Base-by-base conservation (phyloP, 1,140 invertebrate genomes). In the Anastrepha ludens region DNA sequence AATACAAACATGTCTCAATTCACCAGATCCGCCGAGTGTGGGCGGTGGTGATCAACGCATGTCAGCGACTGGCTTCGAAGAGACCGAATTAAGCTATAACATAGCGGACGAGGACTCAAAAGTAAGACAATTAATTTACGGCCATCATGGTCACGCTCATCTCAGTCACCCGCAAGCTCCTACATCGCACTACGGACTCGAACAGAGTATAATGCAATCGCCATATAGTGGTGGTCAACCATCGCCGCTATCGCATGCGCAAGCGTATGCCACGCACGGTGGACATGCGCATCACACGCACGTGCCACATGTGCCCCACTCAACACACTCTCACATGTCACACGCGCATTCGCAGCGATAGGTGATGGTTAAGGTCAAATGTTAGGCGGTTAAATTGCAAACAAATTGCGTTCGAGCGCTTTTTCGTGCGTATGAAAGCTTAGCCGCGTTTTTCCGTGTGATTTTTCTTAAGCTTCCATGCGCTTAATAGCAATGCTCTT, bases 1-100 rank as follows among this genome's bases (percentile, higher is more conserved):
- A 78, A 99, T 99, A 91, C 99, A 99, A 94, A 99, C 98, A 86
- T 99, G 99, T 94, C 95, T 99, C 47, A 99, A 99, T 94, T 98
- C 98, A 70, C 99, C 99, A 50, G 98, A 99, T 93, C 97, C 98
- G 81, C 97, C 97, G 58, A 95, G 95, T 62, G 95, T 95, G 1
- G 94, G 95, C 3, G 94, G 95, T 85, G 95, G 95, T 1, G 98
- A 99, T 94, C 98, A 99, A 94, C 95, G 98, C 89, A 99, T 99
- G 98, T 99, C 98, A 78, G 98, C 98, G 74, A 99, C 98, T 65
- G 98, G 98, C 88, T 99, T 98, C 95, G 98, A 99, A 95, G 98
- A 99, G 94, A 99, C 98, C 74, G 98, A 99, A 95, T 96, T 99
- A 89, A 98, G 98, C 88, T 99, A 99, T 95, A 98, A 98, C 95